These are phyloP conservation scores for Doryteuthis pealeii DNA, from an alignment of 1,140 invertebrate genomes.

Conservation along the genomic window DNA sequence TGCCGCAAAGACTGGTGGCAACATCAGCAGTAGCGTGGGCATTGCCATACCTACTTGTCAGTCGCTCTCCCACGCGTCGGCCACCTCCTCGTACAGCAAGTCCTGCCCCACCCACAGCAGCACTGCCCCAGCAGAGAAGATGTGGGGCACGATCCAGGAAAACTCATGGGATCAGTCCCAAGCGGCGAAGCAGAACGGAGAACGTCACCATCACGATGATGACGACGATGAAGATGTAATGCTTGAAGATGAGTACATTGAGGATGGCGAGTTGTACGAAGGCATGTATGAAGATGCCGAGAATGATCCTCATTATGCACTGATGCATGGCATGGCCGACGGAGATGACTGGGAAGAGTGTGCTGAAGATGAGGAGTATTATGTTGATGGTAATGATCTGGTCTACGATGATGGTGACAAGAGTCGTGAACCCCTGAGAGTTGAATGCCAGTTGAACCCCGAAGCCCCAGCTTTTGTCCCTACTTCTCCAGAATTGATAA, in stretches of 20 bases:
- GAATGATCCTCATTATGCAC: neutral
- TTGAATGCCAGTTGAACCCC: slow-evolving; percentile 40
- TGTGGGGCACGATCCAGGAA: neutral
- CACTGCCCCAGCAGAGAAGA: neutral
- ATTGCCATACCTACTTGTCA: neutral
- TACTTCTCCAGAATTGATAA: slow-evolving; percentile 34
- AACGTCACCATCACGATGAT: slow-evolving; percentile 16
- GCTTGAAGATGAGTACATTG: slow-evolving; percentile 23
- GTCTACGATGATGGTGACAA: neutral
- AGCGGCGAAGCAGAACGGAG: slow-evolving; percentile 19
- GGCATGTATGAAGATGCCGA: slow-evolving; percentile 18
- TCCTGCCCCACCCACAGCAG: neutral
- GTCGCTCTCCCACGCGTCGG: neutral
- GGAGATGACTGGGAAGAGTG: slow-evolving; percentile 44
- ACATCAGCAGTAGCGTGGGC: neutral
- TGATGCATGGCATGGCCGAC: slow-evolving; percentile 28
- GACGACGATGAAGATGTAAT: slow-evolving; percentile 18
- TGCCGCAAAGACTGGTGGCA: slow-evolving; percentile 4
- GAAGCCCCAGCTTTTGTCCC: slow-evolving; percentile 40
- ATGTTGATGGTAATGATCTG: neutral
- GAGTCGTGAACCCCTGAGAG: slow-evolving; percentile 16
- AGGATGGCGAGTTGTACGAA: slow-evolving; percentile 27
- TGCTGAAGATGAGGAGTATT: slow-evolving; percentile 25
- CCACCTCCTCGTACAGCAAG: neutral
- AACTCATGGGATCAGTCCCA: slow-evolving; percentile 17